Evolutionary conservation across 2,888 invertebrate genomes (phyloP).

Genomic region (Brachycybe producta): DNA sequence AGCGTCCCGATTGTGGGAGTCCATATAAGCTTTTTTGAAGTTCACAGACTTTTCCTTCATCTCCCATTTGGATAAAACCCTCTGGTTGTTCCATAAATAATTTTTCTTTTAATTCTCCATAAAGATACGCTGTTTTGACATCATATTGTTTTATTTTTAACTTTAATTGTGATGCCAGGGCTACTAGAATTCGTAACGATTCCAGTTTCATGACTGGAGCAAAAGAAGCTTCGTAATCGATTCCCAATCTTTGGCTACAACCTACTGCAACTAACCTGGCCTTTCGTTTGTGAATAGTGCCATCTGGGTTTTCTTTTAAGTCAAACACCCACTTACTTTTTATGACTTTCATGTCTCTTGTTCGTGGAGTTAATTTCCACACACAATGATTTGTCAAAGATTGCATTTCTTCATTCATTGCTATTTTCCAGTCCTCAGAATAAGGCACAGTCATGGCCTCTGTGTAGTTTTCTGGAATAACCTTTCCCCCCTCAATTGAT

Average conservation of each 20-base stretch:
- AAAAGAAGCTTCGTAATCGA: slow-evolving; percentile 19
- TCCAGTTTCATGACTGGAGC: slow-evolving; percentile 15
- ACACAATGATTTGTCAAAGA: slow-evolving; percentile 17
- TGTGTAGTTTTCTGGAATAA: no score
- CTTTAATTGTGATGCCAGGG: slow-evolving; percentile 11
- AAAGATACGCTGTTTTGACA: slow-evolving; percentile 17
- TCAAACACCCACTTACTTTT: slow-evolving; percentile 19
- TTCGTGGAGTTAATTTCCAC: slow-evolving; percentile 10
- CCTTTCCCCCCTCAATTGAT: no score
- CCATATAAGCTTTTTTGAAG: slow-evolving; percentile 19
- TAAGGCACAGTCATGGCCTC: no score
- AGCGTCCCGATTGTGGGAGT: slow-evolving; percentile 18
- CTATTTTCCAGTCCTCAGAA: slow-evolving; percentile 13
- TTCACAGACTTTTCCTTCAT: slow-evolving; percentile 15
- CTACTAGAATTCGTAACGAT: slow-evolving; percentile 12
- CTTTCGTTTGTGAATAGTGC: slow-evolving; percentile 13
- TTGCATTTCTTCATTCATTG: slow-evolving; percentile 19
- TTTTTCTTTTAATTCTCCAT: slow-evolving; percentile 18
- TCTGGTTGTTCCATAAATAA: slow-evolving; percentile 19
- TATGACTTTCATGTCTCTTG: slow-evolving; percentile 11
- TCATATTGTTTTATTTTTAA: slow-evolving; percentile 13
- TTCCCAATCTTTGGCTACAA: slow-evolving; percentile 15
- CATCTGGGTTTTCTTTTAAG: slow-evolving; percentile 20
- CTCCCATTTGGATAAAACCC: slow-evolving; percentile 14
- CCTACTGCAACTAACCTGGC: slow-evolving; percentile 19